Conservation (phyloP, 2,113 vertebrate genomes). For the Pogona vitticeps region DNA sequence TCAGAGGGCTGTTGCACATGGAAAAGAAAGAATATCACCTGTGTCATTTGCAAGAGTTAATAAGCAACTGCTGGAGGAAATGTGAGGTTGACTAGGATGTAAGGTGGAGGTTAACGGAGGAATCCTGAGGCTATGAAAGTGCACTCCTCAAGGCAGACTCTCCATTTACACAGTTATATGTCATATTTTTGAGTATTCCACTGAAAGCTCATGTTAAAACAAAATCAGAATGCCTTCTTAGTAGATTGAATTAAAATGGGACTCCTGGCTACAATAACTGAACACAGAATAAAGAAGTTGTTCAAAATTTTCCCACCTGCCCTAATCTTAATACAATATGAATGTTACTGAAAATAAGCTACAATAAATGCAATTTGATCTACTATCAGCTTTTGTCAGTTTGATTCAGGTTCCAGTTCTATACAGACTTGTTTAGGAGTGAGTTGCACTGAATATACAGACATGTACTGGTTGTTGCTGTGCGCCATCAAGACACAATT, state of each 20-base stretch:
- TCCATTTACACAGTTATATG: not conserved
- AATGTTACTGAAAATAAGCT: too few relatives aligned
- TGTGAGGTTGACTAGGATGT: rapidly evolving
- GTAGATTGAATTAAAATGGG: not conserved
- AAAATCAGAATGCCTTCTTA: not conserved
- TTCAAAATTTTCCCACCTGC: not conserved
- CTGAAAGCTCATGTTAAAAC: not conserved
- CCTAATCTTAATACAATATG: not conserved
- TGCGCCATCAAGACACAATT: too few relatives aligned
- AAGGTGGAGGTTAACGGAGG: not conserved
- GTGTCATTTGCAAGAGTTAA: not conserved
- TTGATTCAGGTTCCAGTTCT: not conserved
- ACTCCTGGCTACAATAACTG: not conserved
- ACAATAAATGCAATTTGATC: too few relatives aligned
- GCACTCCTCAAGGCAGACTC: not conserved
- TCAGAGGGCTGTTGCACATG: not conserved
- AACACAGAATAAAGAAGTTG: not conserved
- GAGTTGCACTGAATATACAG: not conserved
- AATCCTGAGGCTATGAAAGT: not conserved
- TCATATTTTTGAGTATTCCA: not conserved
- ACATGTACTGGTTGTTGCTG: too few relatives aligned
- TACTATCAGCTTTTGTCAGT: not conserved
- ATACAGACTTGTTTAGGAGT: not conserved
- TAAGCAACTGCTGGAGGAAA: not conserved
- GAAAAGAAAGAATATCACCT: constrained; percentile 21